These are phyloP conservation scores for Linepithema humile DNA, from an alignment of 1,140 invertebrate species.

Conservation along the genomic window DNA sequence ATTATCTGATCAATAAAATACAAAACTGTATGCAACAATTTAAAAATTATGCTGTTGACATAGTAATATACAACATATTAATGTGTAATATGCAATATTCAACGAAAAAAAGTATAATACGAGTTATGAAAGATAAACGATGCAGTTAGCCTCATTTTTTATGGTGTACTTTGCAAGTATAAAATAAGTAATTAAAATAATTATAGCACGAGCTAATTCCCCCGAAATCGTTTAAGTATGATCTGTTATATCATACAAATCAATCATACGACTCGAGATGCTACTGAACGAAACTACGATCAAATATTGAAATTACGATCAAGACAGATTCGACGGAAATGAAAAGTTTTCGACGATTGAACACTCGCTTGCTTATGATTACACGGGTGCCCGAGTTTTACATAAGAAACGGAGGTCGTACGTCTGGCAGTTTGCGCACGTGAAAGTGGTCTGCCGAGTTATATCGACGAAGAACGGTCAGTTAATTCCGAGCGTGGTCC, in stretches of 20 bases:
- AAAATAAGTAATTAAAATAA: background rate
- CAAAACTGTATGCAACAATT: no score
- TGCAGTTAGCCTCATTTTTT: slow-evolving; percentile 23
- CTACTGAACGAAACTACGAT: background rate
- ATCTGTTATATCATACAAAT: background rate
- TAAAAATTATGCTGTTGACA: no score
- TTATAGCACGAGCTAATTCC: background rate
- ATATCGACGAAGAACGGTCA: slow-evolving; percentile 78
- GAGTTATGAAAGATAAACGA: background rate
- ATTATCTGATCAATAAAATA: no score
- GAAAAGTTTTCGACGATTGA: slow-evolving; percentile 21
- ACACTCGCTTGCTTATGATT: slow-evolving; percentile 44
- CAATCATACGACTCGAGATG: background rate
- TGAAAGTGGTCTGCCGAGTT: slow-evolving; percentile 79
- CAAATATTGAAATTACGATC: background rate
- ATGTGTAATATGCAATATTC: background rate
- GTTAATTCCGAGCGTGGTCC: slow-evolving; percentile 76
- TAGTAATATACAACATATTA: background rate
- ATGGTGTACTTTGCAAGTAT: background rate
- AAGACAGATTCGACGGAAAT: background rate
- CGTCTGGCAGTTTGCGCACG: slow-evolving; percentile 78
- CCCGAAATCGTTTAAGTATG: background rate
- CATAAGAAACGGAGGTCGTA: slow-evolving; percentile 75
- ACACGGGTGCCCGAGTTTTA: slow-evolving; percentile 70
- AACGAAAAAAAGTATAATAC: background rate